Percentiles rank a stretch among this genome's conserved stretches.
Evolutionary conservation across 2,113 vertebrate species (phyloP).

Genomic region (Sminthopsis crassicaudata): DNA sequence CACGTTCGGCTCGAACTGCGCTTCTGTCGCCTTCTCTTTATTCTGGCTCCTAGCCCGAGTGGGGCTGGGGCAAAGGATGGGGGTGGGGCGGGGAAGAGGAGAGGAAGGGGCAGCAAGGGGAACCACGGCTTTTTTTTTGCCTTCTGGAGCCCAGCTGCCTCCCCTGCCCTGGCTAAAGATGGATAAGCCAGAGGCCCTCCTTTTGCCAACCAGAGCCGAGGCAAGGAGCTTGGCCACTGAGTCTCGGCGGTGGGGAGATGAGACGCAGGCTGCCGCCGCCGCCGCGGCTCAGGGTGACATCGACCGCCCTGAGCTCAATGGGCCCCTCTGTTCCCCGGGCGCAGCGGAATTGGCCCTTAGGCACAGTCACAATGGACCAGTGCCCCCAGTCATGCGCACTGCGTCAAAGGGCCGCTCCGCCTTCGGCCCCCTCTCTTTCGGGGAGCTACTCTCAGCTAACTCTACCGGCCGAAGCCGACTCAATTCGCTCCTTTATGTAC

Average conservation of each 20-base stretch:
- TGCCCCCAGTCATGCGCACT: conserved; percentile 88
- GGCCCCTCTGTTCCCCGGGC: conserved; percentile 91
- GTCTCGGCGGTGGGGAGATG: not conserved
- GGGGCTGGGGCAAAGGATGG: not conserved
- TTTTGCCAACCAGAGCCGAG: not conserved
- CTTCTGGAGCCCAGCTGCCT: not conserved
- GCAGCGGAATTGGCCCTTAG: conserved; percentile 90
- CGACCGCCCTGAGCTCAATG: conserved; percentile 84
- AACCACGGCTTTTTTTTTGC: not conserved
- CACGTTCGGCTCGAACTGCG: not conserved
- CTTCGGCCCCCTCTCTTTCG: conserved; percentile 85
- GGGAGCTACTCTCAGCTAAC: conserved; percentile 87
- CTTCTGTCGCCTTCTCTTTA: not conserved
- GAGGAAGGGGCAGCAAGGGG: not conserved
- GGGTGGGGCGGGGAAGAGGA: not conserved
- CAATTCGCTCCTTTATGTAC: conserved; percentile 98
- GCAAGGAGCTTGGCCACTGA: not conserved
- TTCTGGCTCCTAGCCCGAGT: not conserved
- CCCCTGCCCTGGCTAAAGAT: not conserved
- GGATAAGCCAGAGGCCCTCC: not conserved
- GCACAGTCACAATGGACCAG: conserved; percentile 89
- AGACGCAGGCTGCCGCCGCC: not conserved
- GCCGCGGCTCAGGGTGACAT: not conserved
- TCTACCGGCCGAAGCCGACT: conserved; percentile 92
- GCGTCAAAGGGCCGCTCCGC: conserved; percentile 88